Conservation (phyloP, 2,888 invertebrate genomes). For the Noctua pronuba region DNA sequence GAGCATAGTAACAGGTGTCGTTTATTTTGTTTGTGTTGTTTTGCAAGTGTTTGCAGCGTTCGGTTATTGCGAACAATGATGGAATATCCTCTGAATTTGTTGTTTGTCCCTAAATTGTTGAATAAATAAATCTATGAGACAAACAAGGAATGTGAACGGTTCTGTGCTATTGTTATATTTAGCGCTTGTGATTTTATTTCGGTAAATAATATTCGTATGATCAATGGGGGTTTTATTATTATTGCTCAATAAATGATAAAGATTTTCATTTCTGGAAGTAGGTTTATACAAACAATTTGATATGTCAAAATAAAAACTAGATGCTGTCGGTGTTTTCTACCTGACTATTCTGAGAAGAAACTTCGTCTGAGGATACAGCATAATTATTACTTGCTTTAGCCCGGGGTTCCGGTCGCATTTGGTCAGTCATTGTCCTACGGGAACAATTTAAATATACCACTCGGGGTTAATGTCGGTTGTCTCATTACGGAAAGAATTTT, state of each 20-base stretch:
- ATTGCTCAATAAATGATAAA: background rate
- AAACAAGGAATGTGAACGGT: slow-evolving; percentile 34
- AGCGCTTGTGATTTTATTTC: slow-evolving; percentile 28
- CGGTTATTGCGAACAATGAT: slow-evolving; percentile 68
- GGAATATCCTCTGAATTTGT: slow-evolving; percentile 60
- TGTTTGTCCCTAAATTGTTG: slow-evolving; percentile 30
- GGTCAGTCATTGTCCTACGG: background rate
- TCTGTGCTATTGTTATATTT: slow-evolving; percentile 16
- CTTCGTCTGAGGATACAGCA: too few species aligned
- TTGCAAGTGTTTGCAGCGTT: slow-evolving; percentile 69
- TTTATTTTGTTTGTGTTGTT: slow-evolving; percentile 81
- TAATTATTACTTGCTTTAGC: background rate
- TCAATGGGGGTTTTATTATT: background rate
- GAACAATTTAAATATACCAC: background rate
- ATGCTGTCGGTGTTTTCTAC: background rate
- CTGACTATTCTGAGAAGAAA: background rate
- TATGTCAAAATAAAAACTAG: background rate
- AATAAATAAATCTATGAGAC: slow-evolving; percentile 38
- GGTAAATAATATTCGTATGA: slow-evolving; percentile 15
- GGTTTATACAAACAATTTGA: background rate
- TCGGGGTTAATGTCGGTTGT: background rate
- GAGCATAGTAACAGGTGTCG: slow-evolving; percentile 84
- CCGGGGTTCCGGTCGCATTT: background rate
- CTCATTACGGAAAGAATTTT: background rate
- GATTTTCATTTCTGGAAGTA: background rate